phyloP scores from a whole-genome alignment of 2,888 invertebrate genomes.

The Hydraecia micacea region DNA sequence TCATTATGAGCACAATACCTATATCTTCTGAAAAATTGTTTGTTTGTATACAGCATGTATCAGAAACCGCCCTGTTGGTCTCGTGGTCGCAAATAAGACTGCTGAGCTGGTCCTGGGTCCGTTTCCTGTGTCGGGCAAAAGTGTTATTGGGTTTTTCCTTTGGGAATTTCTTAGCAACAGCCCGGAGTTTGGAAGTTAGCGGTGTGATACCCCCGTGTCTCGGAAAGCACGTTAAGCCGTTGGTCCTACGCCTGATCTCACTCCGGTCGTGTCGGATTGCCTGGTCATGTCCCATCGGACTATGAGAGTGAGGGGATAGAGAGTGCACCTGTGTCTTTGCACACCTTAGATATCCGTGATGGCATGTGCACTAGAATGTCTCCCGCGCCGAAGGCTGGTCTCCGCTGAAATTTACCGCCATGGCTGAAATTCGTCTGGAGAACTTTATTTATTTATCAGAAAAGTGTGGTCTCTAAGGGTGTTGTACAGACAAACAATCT shows the following conservation, averaged over 20 bases:
- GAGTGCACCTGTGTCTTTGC: neutral
- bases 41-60: conserved; percentile 60
- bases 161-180: no score
- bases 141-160: neutral
- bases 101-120: neutral
- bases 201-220: no score
- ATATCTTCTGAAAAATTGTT: conserved; percentile 74
- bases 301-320: neutral
- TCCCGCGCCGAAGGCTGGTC: neutral
- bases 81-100: neutral
- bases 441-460: neutral
- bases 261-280: neutral
- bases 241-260: neutral
- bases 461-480: neutral
- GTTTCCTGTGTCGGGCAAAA: neutral
- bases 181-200: no score
- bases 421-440: neutral
- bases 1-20: conserved; percentile 77
- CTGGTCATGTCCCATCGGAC: neutral
- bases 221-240: neutral
- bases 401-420: neutral
- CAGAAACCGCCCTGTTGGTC: neutral
- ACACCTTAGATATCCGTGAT: no score
- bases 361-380: neutral
- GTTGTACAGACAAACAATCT: neutral